Evolutionary conservation across 2,888 invertebrate species (phyloP), one percentile per base, ranked within the genome.

Genomic region (Zaprionus obscuricornis): DNA sequence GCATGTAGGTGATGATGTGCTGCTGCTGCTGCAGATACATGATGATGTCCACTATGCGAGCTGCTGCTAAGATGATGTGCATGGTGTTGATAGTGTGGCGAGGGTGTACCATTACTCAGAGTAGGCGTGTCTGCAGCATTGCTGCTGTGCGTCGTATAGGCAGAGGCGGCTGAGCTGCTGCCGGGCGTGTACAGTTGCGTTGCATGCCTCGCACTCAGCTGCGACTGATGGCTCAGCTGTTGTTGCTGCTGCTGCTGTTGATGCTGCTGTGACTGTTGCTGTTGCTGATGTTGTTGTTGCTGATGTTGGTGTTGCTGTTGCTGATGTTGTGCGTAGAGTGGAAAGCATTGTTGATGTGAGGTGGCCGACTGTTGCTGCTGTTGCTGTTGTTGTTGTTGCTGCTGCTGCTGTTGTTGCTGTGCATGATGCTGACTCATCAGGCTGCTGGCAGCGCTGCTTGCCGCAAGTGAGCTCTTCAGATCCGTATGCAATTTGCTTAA

Each of bases 51-150:
- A n/a, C n/a, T n/a, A 46, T 87, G 87, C 20, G 83, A 63, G 37
- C 66, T 70, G 42, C 75, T 62, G 5, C 68, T n/a, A 2, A 69
- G 70, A 14, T 82, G 74, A 65, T 86, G 74, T 50, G 89, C 88
- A 59, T 85, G 85, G 14, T 76, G 73, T 52, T 89, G 89, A 60
- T 89, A 89, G 52, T 88, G 87, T 1, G 89, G 87, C 62, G 89
- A 87, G 20, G 89, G 87, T 20, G 89, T 84, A 16, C 88, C 84
- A 31, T 82, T 82, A 59, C 81, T 82, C 3, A 82, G 17, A 1
- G 76, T 54, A 17, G 79, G 78, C 46, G 87, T 84, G 34, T 83
- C 86, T 5, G 85, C 67, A 3, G 63, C 43, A 63, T 70, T 60
- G 62, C 72, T 49, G 60, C 75, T 84, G 37, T 75, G 81, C 33